Evolutionary conservation across 2,113 vertebrate genomes (phyloP).

Genomic region (Rousettus leschenaultii): DNA sequence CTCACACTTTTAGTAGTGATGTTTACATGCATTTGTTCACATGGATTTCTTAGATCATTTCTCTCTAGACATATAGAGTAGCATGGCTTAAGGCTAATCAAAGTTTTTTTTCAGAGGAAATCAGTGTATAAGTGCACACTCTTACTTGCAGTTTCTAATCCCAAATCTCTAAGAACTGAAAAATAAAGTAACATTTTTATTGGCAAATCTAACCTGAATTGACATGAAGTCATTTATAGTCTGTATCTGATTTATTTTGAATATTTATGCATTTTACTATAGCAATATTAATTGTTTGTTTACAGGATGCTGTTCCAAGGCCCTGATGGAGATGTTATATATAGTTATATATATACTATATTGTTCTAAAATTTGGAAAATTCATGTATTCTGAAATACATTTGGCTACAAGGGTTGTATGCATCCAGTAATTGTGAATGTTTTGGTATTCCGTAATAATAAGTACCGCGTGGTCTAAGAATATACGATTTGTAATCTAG

Average conservation of each 20-base stretch:
- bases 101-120: not conserved
- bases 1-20: not conserved
- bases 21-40: not conserved
- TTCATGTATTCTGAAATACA: not conserved
- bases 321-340: not conserved
- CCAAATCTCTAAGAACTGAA: not conserved
- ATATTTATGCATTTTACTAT: not conserved
- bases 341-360: not conserved
- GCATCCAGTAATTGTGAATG: not conserved
- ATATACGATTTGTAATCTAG: conserved; percentile 15
- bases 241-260: not conserved
- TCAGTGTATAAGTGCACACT: not conserved
- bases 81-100: not conserved
- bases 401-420: not conserved
- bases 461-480: not conserved
- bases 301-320: not conserved
- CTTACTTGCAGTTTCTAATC: not conserved
- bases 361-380: not conserved
- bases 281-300: not conserved
- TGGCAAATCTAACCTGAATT: conserved; percentile 12
- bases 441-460: not conserved
- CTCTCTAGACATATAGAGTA: not conserved
- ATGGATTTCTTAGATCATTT: not conserved
- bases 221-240: not conserved
- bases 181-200: not conserved